These are phyloP conservation scores for Amiota minor DNA, from an alignment of 2,888 invertebrate species.

Conservation along the genomic window DNA sequence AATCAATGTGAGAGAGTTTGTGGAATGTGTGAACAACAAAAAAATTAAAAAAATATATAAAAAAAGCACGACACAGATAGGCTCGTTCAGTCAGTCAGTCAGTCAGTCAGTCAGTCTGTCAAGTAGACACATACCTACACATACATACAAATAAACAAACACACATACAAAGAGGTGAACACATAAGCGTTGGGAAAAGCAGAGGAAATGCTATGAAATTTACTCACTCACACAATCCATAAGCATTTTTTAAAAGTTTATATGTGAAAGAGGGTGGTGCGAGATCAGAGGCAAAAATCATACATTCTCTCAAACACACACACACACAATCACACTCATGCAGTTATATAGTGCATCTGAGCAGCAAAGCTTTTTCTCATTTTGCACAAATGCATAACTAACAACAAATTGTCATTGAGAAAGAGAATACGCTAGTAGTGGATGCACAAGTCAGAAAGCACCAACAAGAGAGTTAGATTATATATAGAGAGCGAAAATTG, in stretches of 20 bases:
- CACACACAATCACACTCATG: conserved; percentile 21
- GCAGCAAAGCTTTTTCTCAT: conserved; percentile 11
- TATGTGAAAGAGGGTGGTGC: conserved; percentile 4
- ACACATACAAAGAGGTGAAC: not conserved
- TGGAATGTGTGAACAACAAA: not conserved
- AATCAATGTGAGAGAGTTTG: no score
- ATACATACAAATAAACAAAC: not conserved
- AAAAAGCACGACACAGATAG: not conserved
- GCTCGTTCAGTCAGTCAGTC: not conserved
- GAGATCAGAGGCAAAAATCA: not conserved
- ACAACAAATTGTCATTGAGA: no score
- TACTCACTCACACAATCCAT: no score
- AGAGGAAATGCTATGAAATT: no score
- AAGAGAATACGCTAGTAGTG: not conserved
- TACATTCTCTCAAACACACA: conserved; percentile 11
- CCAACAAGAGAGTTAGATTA: not conserved
- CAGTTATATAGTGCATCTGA: not conserved
- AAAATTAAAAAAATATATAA: not conserved
- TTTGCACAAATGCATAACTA: no score
- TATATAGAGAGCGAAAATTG: not conserved
- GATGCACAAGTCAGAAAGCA: not conserved
- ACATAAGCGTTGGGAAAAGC: no score
- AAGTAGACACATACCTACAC: not conserved
- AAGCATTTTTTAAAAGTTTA: not conserved
- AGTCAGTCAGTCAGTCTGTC: no score